A percentile compares a stretch with the other conserved stretches of the same genome.
Evolutionary conservation across 2,888 invertebrate species (phyloP).

Genomic region (Danaus chrysippus): DNA sequence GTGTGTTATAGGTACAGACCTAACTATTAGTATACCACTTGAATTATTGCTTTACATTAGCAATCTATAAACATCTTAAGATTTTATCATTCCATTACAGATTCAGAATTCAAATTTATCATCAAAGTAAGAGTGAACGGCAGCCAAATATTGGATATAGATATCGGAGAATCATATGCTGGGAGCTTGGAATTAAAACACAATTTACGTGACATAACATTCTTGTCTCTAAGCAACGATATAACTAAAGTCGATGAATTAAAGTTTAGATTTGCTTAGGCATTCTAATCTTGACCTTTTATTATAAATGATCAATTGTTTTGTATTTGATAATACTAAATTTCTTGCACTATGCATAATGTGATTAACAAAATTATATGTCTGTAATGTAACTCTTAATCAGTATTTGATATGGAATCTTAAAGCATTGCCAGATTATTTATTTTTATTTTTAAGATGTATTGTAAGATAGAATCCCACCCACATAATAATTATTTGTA

Average conservation of each 20-base stretch:
- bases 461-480: constrained; percentile 17
- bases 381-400: constrained; percentile 9
- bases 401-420: constrained; percentile 19
- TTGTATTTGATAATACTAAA: background rate
- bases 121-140: constrained; percentile 12
- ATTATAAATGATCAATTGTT: no score
- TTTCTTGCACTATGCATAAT: background rate
- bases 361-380: background rate
- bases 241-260: constrained; percentile 44
- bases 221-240: constrained; percentile 49
- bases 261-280: constrained; percentile 45
- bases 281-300: no score
- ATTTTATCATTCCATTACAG: constrained; percentile 4
- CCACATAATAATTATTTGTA: constrained; percentile 8
- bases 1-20: no score
- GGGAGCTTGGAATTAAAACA: constrained; percentile 42
- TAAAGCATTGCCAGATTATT: background rate
- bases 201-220: constrained; percentile 46
- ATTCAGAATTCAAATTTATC: constrained; percentile 14
- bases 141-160: constrained; percentile 33
- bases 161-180: constrained; percentile 38
- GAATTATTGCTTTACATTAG: no score
- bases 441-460: constrained; percentile 7
- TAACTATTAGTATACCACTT: no score
- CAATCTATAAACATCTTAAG: no score